A percentile compares a stretch with the other conserved stretches of the same genome.
phyloP scores from a whole-genome alignment of 1,140 invertebrate genomes.

The Platyscapa corneri region DNA sequence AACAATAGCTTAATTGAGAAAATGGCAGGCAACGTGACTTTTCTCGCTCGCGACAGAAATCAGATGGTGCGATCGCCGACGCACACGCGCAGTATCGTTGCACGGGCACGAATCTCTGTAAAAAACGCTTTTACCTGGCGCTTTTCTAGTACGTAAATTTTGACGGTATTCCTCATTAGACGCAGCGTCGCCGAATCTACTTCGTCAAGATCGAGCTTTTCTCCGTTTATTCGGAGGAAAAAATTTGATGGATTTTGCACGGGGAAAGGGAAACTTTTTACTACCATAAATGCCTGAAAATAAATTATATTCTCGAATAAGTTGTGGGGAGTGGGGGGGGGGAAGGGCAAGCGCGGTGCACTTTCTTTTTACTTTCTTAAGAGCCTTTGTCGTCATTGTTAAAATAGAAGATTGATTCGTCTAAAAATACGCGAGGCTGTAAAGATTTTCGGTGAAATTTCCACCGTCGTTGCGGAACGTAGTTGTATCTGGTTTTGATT shows the following conservation, averaged over 20 bases:
- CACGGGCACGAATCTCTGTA: neutral
- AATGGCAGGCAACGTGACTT: neutral
- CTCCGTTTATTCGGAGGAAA: neutral
- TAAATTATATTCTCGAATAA: neutral
- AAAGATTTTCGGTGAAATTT: neutral
- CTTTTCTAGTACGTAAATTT: neutral
- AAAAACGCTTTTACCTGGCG: neutral
- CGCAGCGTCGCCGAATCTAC: neutral
- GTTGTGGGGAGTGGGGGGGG: neutral
- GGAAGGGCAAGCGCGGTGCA: neutral
- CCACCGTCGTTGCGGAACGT: neutral
- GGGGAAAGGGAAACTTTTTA: neutral
- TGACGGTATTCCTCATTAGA: neutral
- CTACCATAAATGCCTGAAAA: neutral
- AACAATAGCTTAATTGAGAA: neutral
- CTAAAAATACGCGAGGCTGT: neutral
- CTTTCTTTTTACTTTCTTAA: neutral
- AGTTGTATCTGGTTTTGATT: neutral
- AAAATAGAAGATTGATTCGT: neutral
- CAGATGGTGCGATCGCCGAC: neutral
- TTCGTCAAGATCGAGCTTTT: neutral
- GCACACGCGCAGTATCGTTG: neutral
- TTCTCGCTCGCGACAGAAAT: neutral
- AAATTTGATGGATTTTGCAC: neutral
- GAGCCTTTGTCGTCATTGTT: neutral